Evolutionary conservation across 2,888 invertebrate genomes (phyloP).

Genomic region (Azorinus chamasolen): DNA sequence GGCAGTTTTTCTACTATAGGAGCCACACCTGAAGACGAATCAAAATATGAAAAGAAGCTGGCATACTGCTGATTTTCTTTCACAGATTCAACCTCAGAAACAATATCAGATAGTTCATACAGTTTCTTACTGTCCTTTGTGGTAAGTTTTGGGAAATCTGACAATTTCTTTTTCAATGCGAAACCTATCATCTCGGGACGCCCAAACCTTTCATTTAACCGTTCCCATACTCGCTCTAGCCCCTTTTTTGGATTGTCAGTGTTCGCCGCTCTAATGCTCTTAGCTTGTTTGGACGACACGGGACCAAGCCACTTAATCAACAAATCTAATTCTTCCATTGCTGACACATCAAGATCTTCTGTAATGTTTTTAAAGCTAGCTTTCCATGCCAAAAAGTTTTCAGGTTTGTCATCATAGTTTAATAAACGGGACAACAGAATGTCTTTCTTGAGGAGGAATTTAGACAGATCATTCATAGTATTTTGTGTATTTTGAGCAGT

Average conservation of each 20-base stretch:
- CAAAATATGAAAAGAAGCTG: conserved; percentile 48
- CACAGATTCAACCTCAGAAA: conserved; percentile 37
- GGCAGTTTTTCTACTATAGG: conserved; percentile 65
- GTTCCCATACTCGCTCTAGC: conserved; percentile 23
- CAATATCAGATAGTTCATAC: conserved; percentile 26
- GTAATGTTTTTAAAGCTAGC: conserved; percentile 22
- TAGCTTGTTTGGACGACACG: conserved; percentile 14
- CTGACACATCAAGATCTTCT: conserved; percentile 24
- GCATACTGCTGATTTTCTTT: conserved; percentile 44
- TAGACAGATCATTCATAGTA: no score
- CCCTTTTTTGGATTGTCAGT: conserved; percentile 10
- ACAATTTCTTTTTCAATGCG: conserved; percentile 22
- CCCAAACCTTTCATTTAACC: conserved; percentile 33
- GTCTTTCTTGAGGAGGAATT: conserved; percentile 27
- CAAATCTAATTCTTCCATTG: conserved; percentile 33
- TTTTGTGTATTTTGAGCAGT: no score
- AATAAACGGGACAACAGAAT: conserved; percentile 11
- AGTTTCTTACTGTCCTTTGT: conserved; percentile 14
- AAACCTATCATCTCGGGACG: conserved; percentile 21
- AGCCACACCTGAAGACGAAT: conserved; percentile 55
- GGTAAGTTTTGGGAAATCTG: conserved; percentile 25
- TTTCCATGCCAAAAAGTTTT: conserved; percentile 32
- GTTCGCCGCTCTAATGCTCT: conserved; percentile 18
- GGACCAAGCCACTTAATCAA: no score
- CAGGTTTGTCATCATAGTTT: conserved; percentile 24